Conservation (phyloP, 2,797 vertebrate species). For the Labeo calbasu region DNA sequence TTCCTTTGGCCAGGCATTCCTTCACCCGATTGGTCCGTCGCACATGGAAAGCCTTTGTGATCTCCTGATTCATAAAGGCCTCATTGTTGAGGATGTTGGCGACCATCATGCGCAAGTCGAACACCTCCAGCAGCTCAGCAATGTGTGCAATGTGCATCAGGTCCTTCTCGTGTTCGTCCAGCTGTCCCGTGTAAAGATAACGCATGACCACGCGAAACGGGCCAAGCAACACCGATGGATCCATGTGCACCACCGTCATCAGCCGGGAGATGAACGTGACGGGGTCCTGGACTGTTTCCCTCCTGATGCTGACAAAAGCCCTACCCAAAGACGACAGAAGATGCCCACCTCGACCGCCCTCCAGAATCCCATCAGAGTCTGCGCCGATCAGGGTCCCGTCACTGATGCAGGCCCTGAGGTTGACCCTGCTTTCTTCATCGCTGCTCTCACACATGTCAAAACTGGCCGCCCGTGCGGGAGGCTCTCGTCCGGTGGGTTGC, state of each 20-base stretch:
- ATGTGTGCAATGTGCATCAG: constrained; percentile 77
- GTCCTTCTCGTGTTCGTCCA: constrained; percentile 67
- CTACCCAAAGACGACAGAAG: constrained; percentile 69
- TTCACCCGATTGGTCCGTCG: constrained; percentile 78
- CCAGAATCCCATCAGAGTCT: constrained; percentile 35
- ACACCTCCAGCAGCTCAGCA: constrained; percentile 78
- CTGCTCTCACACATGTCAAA: constrained; percentile 45
- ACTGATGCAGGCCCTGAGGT: constrained; percentile 48
- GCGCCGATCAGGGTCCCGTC: constrained; percentile 21
- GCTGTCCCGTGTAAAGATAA: constrained; percentile 75
- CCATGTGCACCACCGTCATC: constrained; percentile 73
- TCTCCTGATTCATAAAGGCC: constrained; percentile 82
- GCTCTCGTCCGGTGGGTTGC: not conserved
- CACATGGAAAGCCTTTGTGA: constrained; percentile 80
- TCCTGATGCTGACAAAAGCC: constrained; percentile 68
- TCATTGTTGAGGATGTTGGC: constrained; percentile 80
- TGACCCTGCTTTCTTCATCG: constrained; percentile 1
- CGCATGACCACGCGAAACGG: constrained; percentile 72
- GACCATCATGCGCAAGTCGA: constrained; percentile 82
- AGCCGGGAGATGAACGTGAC: constrained; percentile 56
- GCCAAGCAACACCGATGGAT: constrained; percentile 61
- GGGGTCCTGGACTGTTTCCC: constrained; percentile 70
- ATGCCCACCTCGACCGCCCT: constrained; percentile 24
- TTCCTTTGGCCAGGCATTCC: constrained; percentile 76
- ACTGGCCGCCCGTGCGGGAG: constrained; percentile 20